Conservation (phyloP, 2,797 vertebrate species). For the Enteromius argenteus region DNA sequence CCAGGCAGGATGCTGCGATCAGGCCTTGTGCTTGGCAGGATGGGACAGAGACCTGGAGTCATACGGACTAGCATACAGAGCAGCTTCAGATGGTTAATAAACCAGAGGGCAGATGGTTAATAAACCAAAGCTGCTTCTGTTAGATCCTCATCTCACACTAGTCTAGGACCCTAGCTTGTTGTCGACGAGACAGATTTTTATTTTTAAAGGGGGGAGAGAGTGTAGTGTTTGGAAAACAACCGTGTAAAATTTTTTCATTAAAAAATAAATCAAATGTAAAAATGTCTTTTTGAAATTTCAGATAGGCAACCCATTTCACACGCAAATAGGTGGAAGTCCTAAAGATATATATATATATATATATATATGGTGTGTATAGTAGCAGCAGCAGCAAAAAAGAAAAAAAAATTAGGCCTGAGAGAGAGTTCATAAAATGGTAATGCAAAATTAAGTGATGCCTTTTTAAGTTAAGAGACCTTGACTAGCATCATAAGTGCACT, state of each 20-base stretch:
- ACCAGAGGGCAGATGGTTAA: slow-evolving; percentile 23
- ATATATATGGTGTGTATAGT: background rate
- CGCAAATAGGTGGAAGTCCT: background rate
- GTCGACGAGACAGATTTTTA: background rate
- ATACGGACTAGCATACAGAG: slow-evolving; percentile 27
- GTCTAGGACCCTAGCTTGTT: background rate
- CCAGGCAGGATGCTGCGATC: slow-evolving; percentile 60
- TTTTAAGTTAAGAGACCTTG: background rate
- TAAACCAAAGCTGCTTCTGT: slow-evolving; percentile 31
- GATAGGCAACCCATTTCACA: background rate
- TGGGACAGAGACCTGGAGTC: slow-evolving; percentile 51
- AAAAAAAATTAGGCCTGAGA: background rate
- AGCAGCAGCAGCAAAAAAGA: background rate
- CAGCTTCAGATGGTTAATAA: slow-evolving; percentile 19
- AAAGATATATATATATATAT: background rate
- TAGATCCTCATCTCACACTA: slow-evolving; percentile 22
- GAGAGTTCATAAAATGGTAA: background rate
- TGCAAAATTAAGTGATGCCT: background rate
- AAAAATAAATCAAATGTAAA: background rate
- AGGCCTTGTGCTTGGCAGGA: slow-evolving; percentile 56
- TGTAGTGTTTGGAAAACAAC: too few relatives aligned
- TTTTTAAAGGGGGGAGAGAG: background rate
- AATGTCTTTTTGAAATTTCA: background rate
- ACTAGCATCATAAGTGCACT: background rate
- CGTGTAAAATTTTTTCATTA: background rate